Evolutionary conservation across 2,113 vertebrate genomes (phyloP).

Genomic region (Planiliza haematocheilus): DNA sequence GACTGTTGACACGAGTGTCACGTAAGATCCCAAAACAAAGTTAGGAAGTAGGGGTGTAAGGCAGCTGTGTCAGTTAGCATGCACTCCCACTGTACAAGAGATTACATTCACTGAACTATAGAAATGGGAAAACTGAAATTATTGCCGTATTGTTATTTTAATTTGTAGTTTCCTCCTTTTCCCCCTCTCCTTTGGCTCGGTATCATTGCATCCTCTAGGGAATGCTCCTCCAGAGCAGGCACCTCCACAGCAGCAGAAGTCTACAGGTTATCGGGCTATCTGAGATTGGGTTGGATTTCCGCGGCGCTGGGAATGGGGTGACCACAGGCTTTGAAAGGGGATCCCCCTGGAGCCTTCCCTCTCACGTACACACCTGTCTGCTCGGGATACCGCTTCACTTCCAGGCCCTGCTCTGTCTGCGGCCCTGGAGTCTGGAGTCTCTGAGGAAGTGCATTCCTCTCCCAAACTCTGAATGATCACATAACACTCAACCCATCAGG

Average conservation of each 20-base stretch:
- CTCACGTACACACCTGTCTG: constrained; percentile 78
- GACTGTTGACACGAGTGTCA: constrained; percentile 79
- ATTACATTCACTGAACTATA: not conserved
- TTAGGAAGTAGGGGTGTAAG: constrained; percentile 60
- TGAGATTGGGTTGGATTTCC: constrained; percentile 75
- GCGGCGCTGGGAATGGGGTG: constrained; percentile 53
- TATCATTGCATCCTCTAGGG: constrained; percentile 20
- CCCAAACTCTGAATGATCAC: constrained; percentile 67
- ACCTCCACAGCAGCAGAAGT: constrained; percentile 22
- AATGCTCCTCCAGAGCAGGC: constrained; percentile 2
- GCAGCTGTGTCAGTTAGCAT: constrained; percentile 28
- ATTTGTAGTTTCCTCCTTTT: not conserved
- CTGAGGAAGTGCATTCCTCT: constrained; percentile 78
- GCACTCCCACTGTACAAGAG: not conserved
- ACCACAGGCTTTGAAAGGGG: constrained; percentile 76
- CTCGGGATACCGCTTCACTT: constrained; percentile 67
- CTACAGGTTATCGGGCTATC: constrained; percentile 74
- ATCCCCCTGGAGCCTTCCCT: constrained; percentile 54
- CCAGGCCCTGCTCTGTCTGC: constrained; percentile 68
- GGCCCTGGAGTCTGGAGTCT: constrained; percentile 70
- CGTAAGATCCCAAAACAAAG: constrained; percentile 74
- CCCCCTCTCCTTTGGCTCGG: not conserved
- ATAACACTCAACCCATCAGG: constrained; percentile 61
- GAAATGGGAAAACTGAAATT: not conserved
- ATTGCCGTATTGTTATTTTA: not conserved